A percentile compares a stretch with the other conserved stretches of the same genome.
These are phyloP conservation scores for Gyps fulvus DNA, from an alignment of 2,113 vertebrate species.

Conservation along the genomic window DNA sequence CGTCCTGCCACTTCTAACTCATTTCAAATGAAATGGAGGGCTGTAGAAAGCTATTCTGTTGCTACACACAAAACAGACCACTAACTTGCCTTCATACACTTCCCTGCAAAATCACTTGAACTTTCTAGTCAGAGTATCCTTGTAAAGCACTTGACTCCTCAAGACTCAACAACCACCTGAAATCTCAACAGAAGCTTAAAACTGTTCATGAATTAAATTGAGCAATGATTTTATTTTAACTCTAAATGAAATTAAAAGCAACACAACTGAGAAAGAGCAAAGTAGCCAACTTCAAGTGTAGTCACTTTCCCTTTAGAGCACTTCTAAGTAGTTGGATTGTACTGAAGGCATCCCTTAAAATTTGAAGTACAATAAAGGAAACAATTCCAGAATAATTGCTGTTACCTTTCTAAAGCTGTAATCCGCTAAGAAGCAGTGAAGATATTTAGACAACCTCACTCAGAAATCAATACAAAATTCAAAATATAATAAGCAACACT, in stretches of 20 bases:
- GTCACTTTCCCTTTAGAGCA: slow-evolving; percentile 17
- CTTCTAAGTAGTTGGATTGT: background rate
- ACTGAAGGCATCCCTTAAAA: slow-evolving; percentile 8
- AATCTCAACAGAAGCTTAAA: slow-evolving; percentile 24
- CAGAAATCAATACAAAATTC: background rate
- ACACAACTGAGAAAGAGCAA: background rate
- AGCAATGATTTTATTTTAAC: slow-evolving; percentile 10
- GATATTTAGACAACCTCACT: background rate
- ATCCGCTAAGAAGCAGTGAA: background rate
- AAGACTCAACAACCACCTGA: background rate
- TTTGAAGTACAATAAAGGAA: background rate
- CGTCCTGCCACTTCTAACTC: background rate
- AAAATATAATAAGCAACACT: background rate
- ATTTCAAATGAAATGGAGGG: background rate
- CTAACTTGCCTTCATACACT: background rate
- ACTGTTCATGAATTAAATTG: background rate
- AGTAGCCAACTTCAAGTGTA: background rate
- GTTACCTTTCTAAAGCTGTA: background rate
- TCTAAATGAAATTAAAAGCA: slow-evolving; percentile 22
- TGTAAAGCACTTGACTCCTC: slow-evolving; percentile 14
- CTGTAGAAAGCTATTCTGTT: background rate
- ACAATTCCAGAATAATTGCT: background rate
- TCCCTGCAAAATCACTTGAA: background rate
- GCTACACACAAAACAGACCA: background rate
- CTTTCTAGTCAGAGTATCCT: background rate